Evolutionary conservation across 2,113 vertebrate genomes (phyloP), one percentile per base, ranked within the genome.

Genomic region (Lepisosteus osseus): DNA sequence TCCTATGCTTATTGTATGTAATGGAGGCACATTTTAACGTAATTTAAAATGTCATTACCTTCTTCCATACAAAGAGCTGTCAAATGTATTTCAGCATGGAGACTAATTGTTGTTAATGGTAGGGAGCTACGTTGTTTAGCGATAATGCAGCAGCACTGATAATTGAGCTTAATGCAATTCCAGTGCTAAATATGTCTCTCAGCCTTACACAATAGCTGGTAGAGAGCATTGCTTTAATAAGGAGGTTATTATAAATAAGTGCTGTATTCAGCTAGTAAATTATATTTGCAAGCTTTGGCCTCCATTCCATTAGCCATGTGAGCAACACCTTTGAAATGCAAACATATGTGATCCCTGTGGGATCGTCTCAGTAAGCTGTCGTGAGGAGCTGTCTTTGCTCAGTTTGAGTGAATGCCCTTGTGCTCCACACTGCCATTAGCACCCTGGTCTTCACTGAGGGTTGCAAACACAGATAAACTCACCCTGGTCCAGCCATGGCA

Each of bases 51-150:
- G 66, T 78, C 72, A 80, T 82, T 75, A 75, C 74, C 75, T 70
- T 78, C 67, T 73, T 65, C 71, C 74, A 15, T 15, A 68, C 61
- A 71, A 67, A 75, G 70, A 75, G 70, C 67, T 75, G 73, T 73
- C 70, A 74, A 70, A 72, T 76, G 65, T 75, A 71, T 73, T 80
- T 65, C 72, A 61, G 51, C 72, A 69, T 61, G 76, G 67, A 67
- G 71, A 61, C 70, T 80, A 78, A 80, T 78, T 76, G 76, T 72
- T 76, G 68, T 74, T 82, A 80, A 82, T 80, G 76, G 76, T 62
- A 74, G 72, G 74, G 68, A 78, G 67, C 70, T 43, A 17, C 68
- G 62, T 70, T 72, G 76, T 76, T 73, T 74, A 51, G 68, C 68
- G 59, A 75, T 73, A 75, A 72, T 72, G 65, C 75, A 76, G 72